phyloP scores from a whole-genome alignment of 1,140 invertebrate species.

The Cyphomyrmex costatus region DNA sequence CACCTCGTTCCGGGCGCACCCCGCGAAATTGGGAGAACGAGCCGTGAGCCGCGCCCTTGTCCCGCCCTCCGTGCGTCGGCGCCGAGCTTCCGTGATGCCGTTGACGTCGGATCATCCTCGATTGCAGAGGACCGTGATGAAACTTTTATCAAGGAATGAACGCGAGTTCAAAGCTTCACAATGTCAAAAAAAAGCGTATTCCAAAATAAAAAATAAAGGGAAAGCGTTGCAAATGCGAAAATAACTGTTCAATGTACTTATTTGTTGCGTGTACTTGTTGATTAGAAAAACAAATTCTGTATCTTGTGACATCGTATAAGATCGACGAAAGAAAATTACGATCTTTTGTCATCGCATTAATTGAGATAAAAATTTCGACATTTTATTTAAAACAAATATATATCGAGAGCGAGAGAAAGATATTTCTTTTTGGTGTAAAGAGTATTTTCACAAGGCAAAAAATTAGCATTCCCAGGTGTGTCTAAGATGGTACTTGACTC shows the following conservation, averaged over 20 bases:
- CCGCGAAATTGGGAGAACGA: conserved; percentile 82
- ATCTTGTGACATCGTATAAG: neutral
- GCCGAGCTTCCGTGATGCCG: conserved; percentile 74
- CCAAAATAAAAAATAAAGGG: neutral
- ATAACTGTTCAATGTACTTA: neutral
- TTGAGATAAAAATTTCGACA: neutral
- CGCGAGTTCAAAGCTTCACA: neutral
- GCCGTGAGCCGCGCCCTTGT: conserved; percentile 79
- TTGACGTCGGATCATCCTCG: conserved; percentile 47
- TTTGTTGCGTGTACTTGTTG: neutral
- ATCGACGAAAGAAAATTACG: neutral
- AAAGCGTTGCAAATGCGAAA: neutral
- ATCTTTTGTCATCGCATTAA: neutral
- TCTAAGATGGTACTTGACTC: conserved; percentile 24
- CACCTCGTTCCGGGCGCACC: conserved; percentile 80
- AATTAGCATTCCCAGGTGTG: conserved; percentile 51
- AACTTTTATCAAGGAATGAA: neutral
- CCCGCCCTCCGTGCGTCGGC: conserved; percentile 79
- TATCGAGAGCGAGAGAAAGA: too few species aligned
- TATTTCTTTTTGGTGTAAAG: neutral
- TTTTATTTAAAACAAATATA: neutral
- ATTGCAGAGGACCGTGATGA: conserved; percentile 16
- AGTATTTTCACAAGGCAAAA: neutral
- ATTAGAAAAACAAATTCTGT: neutral
- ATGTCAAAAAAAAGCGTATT: neutral